A percentile compares a stretch with the other conserved stretches of the same genome.
phyloP scores from a whole-genome alignment of 2,888 invertebrate species.

The Andrena bicolor region DNA sequence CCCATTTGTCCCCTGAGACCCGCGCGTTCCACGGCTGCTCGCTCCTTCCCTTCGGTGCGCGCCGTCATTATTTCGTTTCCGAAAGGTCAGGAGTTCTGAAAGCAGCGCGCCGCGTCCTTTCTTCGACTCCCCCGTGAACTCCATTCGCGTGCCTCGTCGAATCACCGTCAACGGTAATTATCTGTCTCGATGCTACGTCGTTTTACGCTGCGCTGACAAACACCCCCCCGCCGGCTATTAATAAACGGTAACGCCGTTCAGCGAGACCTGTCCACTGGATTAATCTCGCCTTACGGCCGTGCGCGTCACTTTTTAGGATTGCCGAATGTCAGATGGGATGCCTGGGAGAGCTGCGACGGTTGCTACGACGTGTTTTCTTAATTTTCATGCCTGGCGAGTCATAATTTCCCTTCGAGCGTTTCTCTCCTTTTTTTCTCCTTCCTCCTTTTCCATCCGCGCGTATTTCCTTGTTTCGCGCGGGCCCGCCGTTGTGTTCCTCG shows the following conservation, averaged over 20 bases:
- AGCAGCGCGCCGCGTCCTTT: conserved; percentile 32
- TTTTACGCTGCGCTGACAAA: conserved; percentile 3
- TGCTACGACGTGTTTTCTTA: background rate
- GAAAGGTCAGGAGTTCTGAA: conserved; percentile 40
- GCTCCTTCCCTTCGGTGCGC: conserved; percentile 12
- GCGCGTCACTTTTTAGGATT: conserved; percentile 20
- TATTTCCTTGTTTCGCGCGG: conserved; percentile 47
- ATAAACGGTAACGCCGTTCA: background rate
- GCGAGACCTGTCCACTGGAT: background rate
- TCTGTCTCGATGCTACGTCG: conserved; percentile 6
- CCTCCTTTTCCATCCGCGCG: conserved; percentile 5
- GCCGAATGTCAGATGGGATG: background rate
- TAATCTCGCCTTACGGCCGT: conserved; percentile 16
- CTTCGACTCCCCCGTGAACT: conserved; percentile 1
- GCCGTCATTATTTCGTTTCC: conserved; percentile 53
- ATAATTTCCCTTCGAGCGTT: background rate
- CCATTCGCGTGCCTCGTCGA: conserved; percentile 47
- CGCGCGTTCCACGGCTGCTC: conserved; percentile 10
- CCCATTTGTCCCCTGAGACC: conserved; percentile 51
- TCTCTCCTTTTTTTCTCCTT: background rate
- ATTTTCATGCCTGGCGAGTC: conserved; percentile 12
- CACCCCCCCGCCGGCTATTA: background rate
- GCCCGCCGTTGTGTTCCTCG: conserved; percentile 35
- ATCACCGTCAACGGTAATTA: conserved; percentile 58
- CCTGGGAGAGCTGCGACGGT: background rate